Percentiles rank a stretch among this genome's conserved stretches.
Evolutionary conservation across 2,797 vertebrate genomes (phyloP).

Genomic region (Hyperoplus immaculatus): DNA sequence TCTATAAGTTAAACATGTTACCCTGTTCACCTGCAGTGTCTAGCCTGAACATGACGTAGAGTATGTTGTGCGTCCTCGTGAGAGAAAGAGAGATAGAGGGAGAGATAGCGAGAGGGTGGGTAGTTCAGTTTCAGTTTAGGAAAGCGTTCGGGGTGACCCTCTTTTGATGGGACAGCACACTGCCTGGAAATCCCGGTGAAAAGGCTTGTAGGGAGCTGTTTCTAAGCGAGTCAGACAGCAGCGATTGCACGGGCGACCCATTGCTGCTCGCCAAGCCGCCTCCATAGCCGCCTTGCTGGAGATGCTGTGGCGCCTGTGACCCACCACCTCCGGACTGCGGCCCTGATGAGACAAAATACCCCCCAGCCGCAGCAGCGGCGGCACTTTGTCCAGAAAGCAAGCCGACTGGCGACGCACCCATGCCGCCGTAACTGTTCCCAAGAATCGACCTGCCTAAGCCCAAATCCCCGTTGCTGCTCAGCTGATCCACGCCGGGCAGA

Average conservation of each 20-base stretch:
- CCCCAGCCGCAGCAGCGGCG: conserved; percentile 56
- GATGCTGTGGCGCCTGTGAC: conserved; percentile 56
- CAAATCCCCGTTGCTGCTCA: conserved; percentile 80
- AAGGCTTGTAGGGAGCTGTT: conserved; percentile 78
- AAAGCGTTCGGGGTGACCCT: conserved; percentile 81
- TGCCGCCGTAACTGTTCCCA: conserved; percentile 82
- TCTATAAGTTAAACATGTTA: no score
- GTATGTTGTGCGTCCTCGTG: conserved; percentile 46
- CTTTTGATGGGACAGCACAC: conserved; percentile 83
- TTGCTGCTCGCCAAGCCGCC: conserved; percentile 55
- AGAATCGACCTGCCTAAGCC: conserved; percentile 73
- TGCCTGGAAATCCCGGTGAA: conserved; percentile 73
- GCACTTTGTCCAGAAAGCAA: conserved; percentile 82
- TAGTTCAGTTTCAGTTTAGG: conserved; percentile 84
- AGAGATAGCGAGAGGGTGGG: not conserved
- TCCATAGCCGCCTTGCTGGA: conserved; percentile 73
- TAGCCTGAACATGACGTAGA: conserved; percentile 50
- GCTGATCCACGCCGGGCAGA: conserved; percentile 82
- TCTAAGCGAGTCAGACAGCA: conserved; percentile 84
- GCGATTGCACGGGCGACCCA: conserved; percentile 69
- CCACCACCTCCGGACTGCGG: conserved; percentile 53
- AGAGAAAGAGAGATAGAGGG: not conserved
- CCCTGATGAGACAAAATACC: not conserved
- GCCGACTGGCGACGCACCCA: conserved; percentile 83
- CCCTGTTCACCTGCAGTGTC: conserved; percentile 4